These are phyloP conservation scores for Serinus canaria DNA, from an alignment of 2,113 vertebrate genomes.

Conservation along the genomic window DNA sequence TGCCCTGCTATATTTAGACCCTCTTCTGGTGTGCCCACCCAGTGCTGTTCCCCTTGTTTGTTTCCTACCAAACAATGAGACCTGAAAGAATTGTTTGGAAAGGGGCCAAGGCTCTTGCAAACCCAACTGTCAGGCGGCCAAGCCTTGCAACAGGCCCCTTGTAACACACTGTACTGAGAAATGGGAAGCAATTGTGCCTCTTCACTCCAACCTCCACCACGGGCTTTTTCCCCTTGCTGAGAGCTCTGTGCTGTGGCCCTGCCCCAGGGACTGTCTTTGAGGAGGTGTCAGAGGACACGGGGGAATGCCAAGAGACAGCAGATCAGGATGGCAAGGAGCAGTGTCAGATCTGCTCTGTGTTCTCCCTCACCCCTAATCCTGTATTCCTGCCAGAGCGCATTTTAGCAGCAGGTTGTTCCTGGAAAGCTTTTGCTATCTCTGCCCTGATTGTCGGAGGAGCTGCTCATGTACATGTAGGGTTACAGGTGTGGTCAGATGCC, in stretches of 20 bases:
- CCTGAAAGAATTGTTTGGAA: constrained; percentile 72
- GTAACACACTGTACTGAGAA: constrained; percentile 15
- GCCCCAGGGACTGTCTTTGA: background rate
- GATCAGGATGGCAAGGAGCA: background rate
- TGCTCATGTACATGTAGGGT: background rate
- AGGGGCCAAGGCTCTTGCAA: constrained; percentile 32
- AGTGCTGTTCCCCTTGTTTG: constrained; percentile 69
- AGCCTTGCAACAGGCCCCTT: background rate
- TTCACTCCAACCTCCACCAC: background rate
- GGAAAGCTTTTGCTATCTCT: constrained; percentile 52
- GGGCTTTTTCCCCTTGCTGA: background rate
- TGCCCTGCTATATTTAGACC: constrained; percentile 66
- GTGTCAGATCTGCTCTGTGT: background rate
- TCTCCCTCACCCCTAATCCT: background rate
- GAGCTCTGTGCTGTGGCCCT: background rate
- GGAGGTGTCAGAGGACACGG: background rate
- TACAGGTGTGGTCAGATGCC: background rate
- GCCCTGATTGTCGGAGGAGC: background rate
- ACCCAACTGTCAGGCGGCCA: constrained; percentile 30
- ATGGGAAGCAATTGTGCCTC: background rate
- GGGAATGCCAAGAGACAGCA: background rate
- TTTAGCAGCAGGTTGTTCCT: constrained; percentile 43
- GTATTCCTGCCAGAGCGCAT: background rate
- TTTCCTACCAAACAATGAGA: constrained; percentile 72
- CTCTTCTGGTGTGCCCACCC: constrained; percentile 67